These are phyloP conservation scores for Cosmia pyralina DNA, from an alignment of 2,888 invertebrate genomes.

Conservation along the genomic window DNA sequence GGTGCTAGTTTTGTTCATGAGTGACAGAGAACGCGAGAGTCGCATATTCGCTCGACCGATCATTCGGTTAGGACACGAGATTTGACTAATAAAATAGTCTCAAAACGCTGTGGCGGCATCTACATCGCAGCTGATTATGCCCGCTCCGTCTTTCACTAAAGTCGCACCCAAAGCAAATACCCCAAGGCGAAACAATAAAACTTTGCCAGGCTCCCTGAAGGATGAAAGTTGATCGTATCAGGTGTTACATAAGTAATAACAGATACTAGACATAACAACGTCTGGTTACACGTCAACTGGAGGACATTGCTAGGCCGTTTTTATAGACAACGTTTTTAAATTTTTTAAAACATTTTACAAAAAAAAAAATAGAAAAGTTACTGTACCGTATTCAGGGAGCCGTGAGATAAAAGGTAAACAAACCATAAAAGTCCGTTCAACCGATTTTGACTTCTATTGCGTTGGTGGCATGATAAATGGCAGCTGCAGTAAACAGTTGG, in stretches of 20 bases:
- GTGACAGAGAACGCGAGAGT: too few relatives aligned
- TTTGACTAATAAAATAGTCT: not conserved
- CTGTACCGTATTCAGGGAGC: too few relatives aligned
- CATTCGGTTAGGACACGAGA: too few relatives aligned
- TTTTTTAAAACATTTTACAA: not conserved
- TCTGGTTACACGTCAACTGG: not conserved
- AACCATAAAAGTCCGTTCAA: too few relatives aligned
- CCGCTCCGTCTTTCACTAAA: conserved; percentile 24
- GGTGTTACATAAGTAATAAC: conserved; percentile 53
- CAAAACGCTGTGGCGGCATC: too few relatives aligned
- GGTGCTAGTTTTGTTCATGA: too few relatives aligned
- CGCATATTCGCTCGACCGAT: too few relatives aligned
- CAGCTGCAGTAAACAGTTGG: too few relatives aligned
- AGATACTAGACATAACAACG: not conserved
- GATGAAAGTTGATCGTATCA: conserved; percentile 60
- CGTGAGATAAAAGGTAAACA: too few relatives aligned
- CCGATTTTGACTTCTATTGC: too few relatives aligned
- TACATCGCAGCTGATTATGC: not conserved
- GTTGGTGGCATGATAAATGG: too few relatives aligned
- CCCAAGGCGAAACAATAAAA: conserved; percentile 71
- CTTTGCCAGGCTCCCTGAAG: conserved; percentile 55
- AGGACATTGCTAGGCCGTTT: not conserved
- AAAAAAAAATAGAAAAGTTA: too few relatives aligned
- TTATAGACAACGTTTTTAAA: not conserved
- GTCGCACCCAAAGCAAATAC: conserved; percentile 47